Evolutionary conservation across 2,113 vertebrate genomes (phyloP), one percentile per base, ranked within the genome.

Genomic region (Oryzias celebensis): DNA sequence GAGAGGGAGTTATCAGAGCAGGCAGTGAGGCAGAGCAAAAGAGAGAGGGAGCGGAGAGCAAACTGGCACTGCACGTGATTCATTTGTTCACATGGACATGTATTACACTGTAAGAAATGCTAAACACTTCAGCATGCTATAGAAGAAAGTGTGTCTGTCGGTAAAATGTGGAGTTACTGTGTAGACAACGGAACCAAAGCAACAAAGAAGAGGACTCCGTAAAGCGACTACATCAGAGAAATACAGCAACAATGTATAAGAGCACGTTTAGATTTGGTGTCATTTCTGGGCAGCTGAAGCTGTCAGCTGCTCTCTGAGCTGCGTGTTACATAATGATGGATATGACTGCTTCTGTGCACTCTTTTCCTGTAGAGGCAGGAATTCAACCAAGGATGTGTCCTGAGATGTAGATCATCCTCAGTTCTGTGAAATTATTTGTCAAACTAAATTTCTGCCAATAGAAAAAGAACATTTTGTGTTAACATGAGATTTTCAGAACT

Each of bases 11-110:
- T 68, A 68, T 47, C 5, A 56, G 51, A 73, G 67, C 75, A 72
- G 65, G 72, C 81, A 70, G 63, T 58, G 54, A 78, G 67, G 70
- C 79, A 80, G 62, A 85, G 73, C 73, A 47, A 47, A 58, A 36
- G 66, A 78, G 71, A 55, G 62, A 75, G 73, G 48, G 60, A 52
- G 76, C 47, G 80, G 64, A 0, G 75, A 67, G 75, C 60, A 65
- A 85, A 83, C 71, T 72, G 71, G 51, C 78, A 75, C 79, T 87
- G 84, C 85, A 91, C 69, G 85, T 90, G 88, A 87, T 82, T 62
- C 62, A 68, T 78, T 71, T 83, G 81, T 84, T 90, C 85, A 88
- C 84, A 86, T 87, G 86, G 74, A 79, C 75, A 73, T 62, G 52
- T 78, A 73, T 87, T 82, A 79, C 54, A 16, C 58, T 44, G 20